Conservation (phyloP, 1,140 invertebrate genomes). For the Tribolium madens region DNA sequence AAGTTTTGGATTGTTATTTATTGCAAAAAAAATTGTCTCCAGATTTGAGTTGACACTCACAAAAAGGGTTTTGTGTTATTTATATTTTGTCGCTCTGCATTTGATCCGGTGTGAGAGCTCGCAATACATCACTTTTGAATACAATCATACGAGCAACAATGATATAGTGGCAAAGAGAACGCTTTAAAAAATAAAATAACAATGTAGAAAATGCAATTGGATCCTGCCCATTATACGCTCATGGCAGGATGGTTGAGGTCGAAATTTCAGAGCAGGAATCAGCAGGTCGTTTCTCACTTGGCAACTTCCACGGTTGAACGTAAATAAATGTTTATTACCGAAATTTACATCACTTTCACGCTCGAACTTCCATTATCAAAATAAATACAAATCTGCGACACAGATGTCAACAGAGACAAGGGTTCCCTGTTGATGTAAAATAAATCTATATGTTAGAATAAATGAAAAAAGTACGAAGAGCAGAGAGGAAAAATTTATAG, state of each 20-base stretch:
- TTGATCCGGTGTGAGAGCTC: slow-evolving; percentile 22
- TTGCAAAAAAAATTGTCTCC: not conserved
- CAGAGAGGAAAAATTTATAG: slow-evolving; percentile 11
- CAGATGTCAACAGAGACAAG: slow-evolving; percentile 30
- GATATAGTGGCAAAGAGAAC: slow-evolving; percentile 45
- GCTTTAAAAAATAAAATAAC: slow-evolving; percentile 50
- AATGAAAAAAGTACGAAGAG: slow-evolving; percentile 25
- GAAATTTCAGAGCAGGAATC: slow-evolving; percentile 4
- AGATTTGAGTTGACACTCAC: not conserved
- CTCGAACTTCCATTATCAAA: slow-evolving; percentile 36
- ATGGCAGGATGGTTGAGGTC: slow-evolving; percentile 35
- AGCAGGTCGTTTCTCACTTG: slow-evolving; percentile 13
- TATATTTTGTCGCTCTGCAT: not conserved
- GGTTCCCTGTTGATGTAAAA: slow-evolving; percentile 9
- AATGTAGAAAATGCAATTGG: slow-evolving; percentile 48
- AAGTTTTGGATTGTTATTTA: not conserved
- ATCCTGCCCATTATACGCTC: slow-evolving; percentile 36
- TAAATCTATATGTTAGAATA: slow-evolving; percentile 32
- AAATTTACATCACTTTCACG: slow-evolving; percentile 39
- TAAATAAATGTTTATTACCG: slow-evolving; percentile 30
- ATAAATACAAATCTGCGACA: slow-evolving; percentile 29
- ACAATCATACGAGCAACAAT: slow-evolving; percentile 45
- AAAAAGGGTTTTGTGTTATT: not conserved
- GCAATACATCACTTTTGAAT: slow-evolving; percentile 47
- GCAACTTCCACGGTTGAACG: no score